These are phyloP conservation scores for Microtus oregoni DNA, from an alignment of 2,113 vertebrate genomes.

Conservation along the genomic window DNA sequence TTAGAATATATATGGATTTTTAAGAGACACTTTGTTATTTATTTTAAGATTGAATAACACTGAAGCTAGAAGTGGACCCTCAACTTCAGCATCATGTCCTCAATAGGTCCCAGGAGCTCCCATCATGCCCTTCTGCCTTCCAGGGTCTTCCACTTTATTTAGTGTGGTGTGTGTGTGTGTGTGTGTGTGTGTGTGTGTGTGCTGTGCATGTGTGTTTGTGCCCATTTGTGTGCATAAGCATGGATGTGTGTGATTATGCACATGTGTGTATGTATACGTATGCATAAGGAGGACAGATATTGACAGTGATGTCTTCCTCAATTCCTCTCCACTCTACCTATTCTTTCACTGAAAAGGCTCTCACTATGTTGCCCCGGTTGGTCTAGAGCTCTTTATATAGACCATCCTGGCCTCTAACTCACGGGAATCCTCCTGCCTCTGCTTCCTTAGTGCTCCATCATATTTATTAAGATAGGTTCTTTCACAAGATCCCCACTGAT, in stretches of 20 bases:
- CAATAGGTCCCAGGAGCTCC: not conserved
- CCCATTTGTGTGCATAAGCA: not conserved
- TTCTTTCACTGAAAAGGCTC: not conserved
- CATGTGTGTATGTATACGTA: not conserved
- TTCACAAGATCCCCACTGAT: not conserved
- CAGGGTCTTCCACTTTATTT: too few relatives aligned
- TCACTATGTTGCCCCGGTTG: not conserved
- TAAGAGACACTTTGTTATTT: conserved; percentile 37
- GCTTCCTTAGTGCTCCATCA: not conserved
- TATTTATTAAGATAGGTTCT: not conserved
- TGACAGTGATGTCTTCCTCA: not conserved
- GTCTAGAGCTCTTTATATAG: not conserved
- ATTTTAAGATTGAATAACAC: conserved; percentile 23
- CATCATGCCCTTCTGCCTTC: fast-evolving
- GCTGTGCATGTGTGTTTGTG: not conserved
- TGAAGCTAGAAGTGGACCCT: conserved; percentile 53
- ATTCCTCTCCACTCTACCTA: not conserved
- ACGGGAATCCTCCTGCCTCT: not conserved
- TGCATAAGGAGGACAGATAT: not conserved
- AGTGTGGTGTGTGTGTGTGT: not conserved
- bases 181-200: not conserved
- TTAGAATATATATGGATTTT: not conserved
- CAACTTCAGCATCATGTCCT: not conserved
- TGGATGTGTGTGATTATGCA: not conserved
- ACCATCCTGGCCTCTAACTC: not conserved